Base-by-base conservation (phyloP, 2,797 vertebrate genomes). In the Pampus argenteus region DNA sequence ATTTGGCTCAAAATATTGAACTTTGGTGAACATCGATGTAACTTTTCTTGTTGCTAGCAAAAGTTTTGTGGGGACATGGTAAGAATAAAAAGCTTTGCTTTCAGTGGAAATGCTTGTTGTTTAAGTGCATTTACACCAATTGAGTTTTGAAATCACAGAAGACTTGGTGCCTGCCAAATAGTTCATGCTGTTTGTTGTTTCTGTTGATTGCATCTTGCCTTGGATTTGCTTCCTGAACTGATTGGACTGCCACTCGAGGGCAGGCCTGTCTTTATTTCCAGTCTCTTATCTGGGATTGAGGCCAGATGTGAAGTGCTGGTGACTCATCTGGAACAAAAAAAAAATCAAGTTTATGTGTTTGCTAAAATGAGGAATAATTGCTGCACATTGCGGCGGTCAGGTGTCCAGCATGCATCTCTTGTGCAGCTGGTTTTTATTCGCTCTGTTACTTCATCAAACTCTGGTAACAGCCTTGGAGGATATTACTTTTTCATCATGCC, bases 291-390 rank as follows among this genome's bases (percentile, higher is more conserved):
- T 68, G 66, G 66, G 76, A 71, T 57, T 17, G 44, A 72, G 51
- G 67, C 77, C 77, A 84, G 71, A 78, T 84, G 81, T 83, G 62
- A 66, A 66, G 67, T 63, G 23, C 3, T 0, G 50, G 48, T 77
- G 26, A 57, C 54, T 77, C 57, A 57, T 79, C 55, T 75, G 70
- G 20, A 61, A 62, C n/a, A 36, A 61, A 66, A 74, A 71, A 36
- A 61, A 66, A 74, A 71, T 45, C 34, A 9, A 54, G 51, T 65
- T 74, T 42, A 69, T 73, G 73, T 54, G 3, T 79, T 84, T 74
- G 57, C 26, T 70, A 66, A 69, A 72, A 45, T 52, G 18, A 64
- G 56, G 57, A 62, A 15, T 45, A 34, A 59, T 74, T 64, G 40
- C 62, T 60, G 42, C 56, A 44, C 45, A 47, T 58, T 58, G 26